A percentile compares a stretch with the other conserved stretches of the same genome.
These are phyloP conservation scores for Ephydatia muelleri DNA, from an alignment of 37 sponge, comb jelly and placozoan genomes.

Conservation along the genomic window DNA sequence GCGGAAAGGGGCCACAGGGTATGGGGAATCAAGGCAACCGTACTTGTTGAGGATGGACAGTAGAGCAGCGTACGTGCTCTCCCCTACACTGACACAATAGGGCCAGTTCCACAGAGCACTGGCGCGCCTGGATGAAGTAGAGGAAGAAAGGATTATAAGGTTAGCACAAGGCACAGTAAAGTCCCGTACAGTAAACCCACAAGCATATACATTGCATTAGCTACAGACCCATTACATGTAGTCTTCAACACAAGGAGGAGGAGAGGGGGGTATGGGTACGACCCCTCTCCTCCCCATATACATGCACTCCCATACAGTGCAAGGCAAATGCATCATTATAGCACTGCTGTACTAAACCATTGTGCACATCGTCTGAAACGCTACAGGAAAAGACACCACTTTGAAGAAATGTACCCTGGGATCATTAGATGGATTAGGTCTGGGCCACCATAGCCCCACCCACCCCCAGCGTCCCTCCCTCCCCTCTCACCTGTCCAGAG, in stretches of 20 bases:
- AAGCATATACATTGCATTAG: not conserved
- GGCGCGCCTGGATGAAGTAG: conserved; percentile 29
- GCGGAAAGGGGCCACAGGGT: conserved; percentile 40
- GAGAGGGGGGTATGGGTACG: not conserved
- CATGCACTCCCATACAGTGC: not conserved
- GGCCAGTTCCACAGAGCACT: conserved; percentile 76
- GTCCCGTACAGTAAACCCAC: not conserved
- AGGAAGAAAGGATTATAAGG: not conserved
- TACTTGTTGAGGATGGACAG: conserved; percentile 38
- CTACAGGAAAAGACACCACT: no score
- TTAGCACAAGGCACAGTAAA: no score
- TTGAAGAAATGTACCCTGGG: no score
- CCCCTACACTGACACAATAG: conserved; percentile 55
- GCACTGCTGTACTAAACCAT: no score
- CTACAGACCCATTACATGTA: not conserved
- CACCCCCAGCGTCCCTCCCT: not conserved
- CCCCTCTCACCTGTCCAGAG: conserved; percentile 66
- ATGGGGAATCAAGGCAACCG: conserved; percentile 5
- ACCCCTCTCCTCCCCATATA: not conserved
- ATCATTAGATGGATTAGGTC: no score
- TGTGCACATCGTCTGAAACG: no score
- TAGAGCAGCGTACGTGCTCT: conserved; percentile 44
- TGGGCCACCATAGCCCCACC: no score
- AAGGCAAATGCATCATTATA: not conserved
- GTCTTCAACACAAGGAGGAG: not conserved